Base-by-base conservation (phyloP, 1,140 invertebrate genomes). In the Heliconius congener region DNA sequence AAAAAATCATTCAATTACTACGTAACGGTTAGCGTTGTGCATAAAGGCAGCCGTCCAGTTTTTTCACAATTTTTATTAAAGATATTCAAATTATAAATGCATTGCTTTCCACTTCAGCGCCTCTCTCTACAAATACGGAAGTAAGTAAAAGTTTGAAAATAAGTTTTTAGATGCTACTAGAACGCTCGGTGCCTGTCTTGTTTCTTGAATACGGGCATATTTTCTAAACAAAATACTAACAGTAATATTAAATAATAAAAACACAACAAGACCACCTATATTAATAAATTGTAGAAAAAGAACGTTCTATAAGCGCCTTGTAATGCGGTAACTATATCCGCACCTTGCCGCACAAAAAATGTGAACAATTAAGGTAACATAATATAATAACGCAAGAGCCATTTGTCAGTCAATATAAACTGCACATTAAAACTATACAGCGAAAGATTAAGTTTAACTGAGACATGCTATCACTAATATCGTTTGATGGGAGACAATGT, bases 341-440 rank as follows among this genome's bases (percentile, higher is more conserved):
- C 93, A 94, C 93, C 92, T 94, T 94, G 93, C 88, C 79, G 71
- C 78, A 86, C 86, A 94, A 94, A 94, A 94, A 94, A 89, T 92
- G 84, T 91, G 87, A 94, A 93, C 92, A 94, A 94, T 93, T 94
- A 94, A 89, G 83, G 83, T 73, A 79, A 88, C 87, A 85, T 76
- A 84, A 82, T 84, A 82, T 81, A 91, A 90, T 86, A 91, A 88
- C 88, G 78, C 86, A 93, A 90, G 77, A 76, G 81, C 88, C 91
- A 85, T 88, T 86, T 90, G 83, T 79, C 70, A 66, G 81, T 73
- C 87, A 87, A 87, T 87, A 87, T 85, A 92, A 90, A 88, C 88
- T 89, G 85, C 84, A 90, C 92, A 86, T 89, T 92, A 92, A 86
- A 83, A 77, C 83, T 81, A 88, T 86, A 86, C 60, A 55, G 78